Evolutionary conservation across 2,797 vertebrate genomes (phyloP), one percentile per base, ranked within the genome.

Genomic region (Apodemus agrarius): DNA sequence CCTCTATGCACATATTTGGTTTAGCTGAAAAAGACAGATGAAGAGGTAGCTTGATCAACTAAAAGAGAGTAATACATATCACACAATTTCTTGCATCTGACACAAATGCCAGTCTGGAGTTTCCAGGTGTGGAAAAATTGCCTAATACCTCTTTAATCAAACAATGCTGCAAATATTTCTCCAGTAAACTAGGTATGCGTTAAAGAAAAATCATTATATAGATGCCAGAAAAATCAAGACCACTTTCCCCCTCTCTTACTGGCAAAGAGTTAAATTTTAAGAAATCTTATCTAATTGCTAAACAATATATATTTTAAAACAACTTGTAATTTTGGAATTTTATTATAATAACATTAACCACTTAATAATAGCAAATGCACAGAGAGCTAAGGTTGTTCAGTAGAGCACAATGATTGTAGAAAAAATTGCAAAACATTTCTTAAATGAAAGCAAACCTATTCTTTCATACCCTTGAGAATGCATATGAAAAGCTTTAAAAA

Each of bases 391-490:
- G 10, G 61, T 69, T 83, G 6, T 7, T 34, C 13, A 89, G 94
- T 97, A 87, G 87, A 91, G 26, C 91, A 93, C 37, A 90, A 3
- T 14, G 87, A 95, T 93, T 94, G 80, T 40, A 87, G 31, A 86
- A n/a, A 84, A 95, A 89, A 96, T 96, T 9, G 17, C 61, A 87
- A 97, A 89, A 6, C 9, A 22, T 1, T 40, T 96, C 95, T 96
- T 79, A 95, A 97, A 49, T 88, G 94, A 93, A 95, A 84, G 31
- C 74, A 94, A 93, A 96, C 92, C 40, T 29, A 72, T 9, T 72
- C 1, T 52, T 85, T 96, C 52, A 87, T 72, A 26, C 93, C 88
- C 67, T 57, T 54, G 49, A 97, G 96, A 98, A 80, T 96, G 11
- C 16, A 8, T 46, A 69, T 3, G 24, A 22, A 79, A 92, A 69